Evolutionary conservation across 1,140 invertebrate genomes (phyloP), one percentile per base, ranked within the genome.

Genomic region (Bombus affinis): DNA sequence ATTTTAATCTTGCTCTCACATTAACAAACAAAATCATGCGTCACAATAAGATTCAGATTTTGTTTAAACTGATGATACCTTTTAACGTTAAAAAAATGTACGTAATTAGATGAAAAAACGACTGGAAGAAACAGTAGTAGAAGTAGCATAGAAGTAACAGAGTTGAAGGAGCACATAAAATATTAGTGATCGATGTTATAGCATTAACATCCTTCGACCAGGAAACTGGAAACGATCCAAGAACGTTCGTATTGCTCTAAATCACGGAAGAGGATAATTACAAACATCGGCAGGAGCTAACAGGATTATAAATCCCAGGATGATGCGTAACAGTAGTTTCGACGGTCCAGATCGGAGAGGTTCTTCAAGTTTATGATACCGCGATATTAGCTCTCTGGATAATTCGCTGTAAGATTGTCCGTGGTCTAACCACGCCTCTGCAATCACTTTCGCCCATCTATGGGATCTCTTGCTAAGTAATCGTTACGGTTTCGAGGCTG

Each of bases 401-500:
- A 89, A 89, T 89, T 82, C 78, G n/a, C 62, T 66, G 65, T 44
- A 70, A 83, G 88, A 81, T 89, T 82, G 83, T 89, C 85, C 75
- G 75, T 42, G 57, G 70, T 77, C 57, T 74, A 83, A 83, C 87
- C 85, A 89, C 88, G 88, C 83, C 87, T 71, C 47, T 80, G 75
- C 81, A 83, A 89, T 89, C 88, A 79, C 83, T 83, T 65, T 86
- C 70, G 68, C 82, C 75, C 37, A 57, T 82, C 68, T 66, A 70
- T 9, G 18, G 35, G 37, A 76, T 72, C 65, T 79, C 65, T 66
- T 13, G 83, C 57, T 89, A 82, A 89, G 88, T 86, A 89, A 89
- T 89, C 87, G 77, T 83, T 89, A 89, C 84, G 85, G 76, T 83
- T 89, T 80, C 87, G 87, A 86, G 37, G 57, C 53, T 79, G 68